Conservation (phyloP, 2,888 invertebrate genomes). For the Nomada ruficornis region DNA sequence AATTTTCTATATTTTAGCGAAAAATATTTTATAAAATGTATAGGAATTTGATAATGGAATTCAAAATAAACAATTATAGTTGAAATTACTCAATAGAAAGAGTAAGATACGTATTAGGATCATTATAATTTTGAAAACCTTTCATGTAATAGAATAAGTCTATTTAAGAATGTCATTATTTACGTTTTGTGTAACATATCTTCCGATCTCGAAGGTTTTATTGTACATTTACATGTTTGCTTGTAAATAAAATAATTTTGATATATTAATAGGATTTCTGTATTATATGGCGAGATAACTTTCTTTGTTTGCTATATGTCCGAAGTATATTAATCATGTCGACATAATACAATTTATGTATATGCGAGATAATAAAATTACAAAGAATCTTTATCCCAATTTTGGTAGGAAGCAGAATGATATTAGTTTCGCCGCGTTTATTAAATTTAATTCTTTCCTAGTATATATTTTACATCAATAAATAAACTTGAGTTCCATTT, state of each 20-base stretch:
- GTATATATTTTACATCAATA: no score
- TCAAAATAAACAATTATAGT: background rate
- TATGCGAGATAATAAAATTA: no score
- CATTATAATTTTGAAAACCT: slow-evolving; percentile 9
- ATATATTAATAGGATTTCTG: background rate
- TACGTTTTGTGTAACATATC: no score
- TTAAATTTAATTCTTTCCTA: no score
- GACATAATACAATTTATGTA: no score
- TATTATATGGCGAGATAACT: no score
- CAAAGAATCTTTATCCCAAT: no score
- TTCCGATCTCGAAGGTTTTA: background rate
- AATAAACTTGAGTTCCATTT: no score
- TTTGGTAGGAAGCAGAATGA: no score
- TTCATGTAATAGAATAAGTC: background rate
- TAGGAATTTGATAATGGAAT: slow-evolving; percentile 22
- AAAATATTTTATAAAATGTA: slow-evolving; percentile 28
- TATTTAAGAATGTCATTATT: slow-evolving; percentile 3
- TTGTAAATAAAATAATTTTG: slow-evolving; percentile 11
- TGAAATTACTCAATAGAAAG: slow-evolving; percentile 5
- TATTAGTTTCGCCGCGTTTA: no score
- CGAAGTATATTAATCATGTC: no score
- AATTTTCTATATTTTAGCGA: slow-evolving; percentile 21
- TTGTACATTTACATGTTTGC: background rate
- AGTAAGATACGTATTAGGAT: background rate
- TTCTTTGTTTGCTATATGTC: no score